Evolutionary conservation across 2,113 vertebrate genomes (phyloP), one percentile per base, ranked within the genome.

Genomic region (Leptosomus discolor): DNA sequence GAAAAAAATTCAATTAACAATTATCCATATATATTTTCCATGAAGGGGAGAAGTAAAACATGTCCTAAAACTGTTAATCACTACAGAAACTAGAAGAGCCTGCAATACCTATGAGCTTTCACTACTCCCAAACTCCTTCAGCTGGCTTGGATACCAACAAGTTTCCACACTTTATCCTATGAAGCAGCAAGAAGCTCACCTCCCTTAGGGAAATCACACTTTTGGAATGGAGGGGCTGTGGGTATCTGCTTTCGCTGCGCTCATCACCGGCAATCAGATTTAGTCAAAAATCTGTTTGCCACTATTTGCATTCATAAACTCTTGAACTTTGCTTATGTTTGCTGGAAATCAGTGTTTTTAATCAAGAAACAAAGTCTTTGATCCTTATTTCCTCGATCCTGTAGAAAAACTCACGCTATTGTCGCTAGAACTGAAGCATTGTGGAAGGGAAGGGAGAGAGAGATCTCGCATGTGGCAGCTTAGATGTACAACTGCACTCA

Each of bases 361-460:
- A 58, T 14, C 11, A 18, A 16, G 32, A 51, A 74, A 41, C 15
- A 13, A 34, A 54, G 27, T 5, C 45, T 70, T 61, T 64, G 39
- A 64, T 56, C 60, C n/a, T 50, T 5, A 39, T 45, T 79, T 46
- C 46, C 53, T 71, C 0, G 0, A 26, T 36, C 36, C 27, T 51
- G 18, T 14, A 82, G 21, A 34, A 81, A 61, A 82, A 41, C 24
- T 37, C 39, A 13, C 34, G 16, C 48, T 57, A 2, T 10, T 86
- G 67, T 34, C 67, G 43, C 71, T 0, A 0, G 19, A 50, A 26
- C 68, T 12, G 54, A 22, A 71, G 46, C 7, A 1, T 1, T 10
- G 11, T 0, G 0, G 79, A 39, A 83, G 5, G 15, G 15, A 54
- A 17, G 2, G 27, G 29, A 36, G 6, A n/a, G n/a, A 69, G 36